These are phyloP conservation scores for Drosophila setosimentum DNA, from an alignment of 2,888 invertebrate genomes.

Conservation along the genomic window DNA sequence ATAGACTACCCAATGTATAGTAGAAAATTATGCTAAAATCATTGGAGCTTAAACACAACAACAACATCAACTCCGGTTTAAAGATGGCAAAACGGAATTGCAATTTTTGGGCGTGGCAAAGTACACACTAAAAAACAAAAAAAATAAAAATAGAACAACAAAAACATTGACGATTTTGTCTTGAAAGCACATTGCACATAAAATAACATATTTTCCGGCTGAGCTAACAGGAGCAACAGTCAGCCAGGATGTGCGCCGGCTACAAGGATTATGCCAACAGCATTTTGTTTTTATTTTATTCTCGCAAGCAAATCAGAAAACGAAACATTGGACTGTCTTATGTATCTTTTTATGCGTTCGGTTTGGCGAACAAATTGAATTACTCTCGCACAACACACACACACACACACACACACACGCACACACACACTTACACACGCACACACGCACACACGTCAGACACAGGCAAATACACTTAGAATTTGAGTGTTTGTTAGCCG, in stretches of 20 bases:
- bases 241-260: conserved; percentile 32
- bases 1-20: conserved; percentile 16
- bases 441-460: conserved; percentile 7
- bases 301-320: conserved; percentile 30
- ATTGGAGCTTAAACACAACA: conserved; percentile 16
- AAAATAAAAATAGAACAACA: conserved; percentile 5
- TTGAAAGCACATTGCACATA: conserved; percentile 56
- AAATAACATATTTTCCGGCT: conserved; percentile 72
- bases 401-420: conserved; percentile 5
- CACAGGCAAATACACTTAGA: conserved; percentile 13
- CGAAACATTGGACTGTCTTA: conserved; percentile 51
- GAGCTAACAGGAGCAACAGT: conserved; percentile 39
- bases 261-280: conserved; percentile 67
- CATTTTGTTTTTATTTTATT: conserved; percentile 10
- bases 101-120: conserved; percentile 27
- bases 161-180: conserved; percentile 42
- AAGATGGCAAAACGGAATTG: conserved; percentile 5
- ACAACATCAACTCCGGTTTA: conserved; percentile 1
- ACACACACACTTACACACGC: conserved; percentile 6
- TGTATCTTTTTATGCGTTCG: conserved; percentile 59
- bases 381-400: conserved; percentile 49
- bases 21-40: conserved; percentile 30
- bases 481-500: conserved; percentile 27
- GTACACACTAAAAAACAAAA: neutral
- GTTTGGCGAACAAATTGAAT: conserved; percentile 71